These are phyloP conservation scores for Sarcophaga rosellei DNA, from an alignment of 2,888 invertebrate species.

Conservation along the genomic window DNA sequence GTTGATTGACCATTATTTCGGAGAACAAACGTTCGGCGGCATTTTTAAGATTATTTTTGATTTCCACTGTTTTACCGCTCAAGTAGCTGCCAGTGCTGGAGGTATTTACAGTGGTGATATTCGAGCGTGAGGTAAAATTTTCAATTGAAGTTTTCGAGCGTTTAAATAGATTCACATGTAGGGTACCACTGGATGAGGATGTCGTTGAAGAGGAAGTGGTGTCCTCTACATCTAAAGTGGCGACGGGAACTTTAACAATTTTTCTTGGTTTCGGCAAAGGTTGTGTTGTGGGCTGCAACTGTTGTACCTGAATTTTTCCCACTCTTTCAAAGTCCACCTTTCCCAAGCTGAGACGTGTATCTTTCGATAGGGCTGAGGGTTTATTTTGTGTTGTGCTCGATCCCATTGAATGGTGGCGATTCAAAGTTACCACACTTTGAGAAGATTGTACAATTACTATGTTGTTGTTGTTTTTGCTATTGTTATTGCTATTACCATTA, in stretches of 20 bases:
- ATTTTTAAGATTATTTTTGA: conserved; percentile 80
- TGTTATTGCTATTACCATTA: conserved; percentile 23
- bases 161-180: conserved; percentile 73
- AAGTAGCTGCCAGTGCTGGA: conserved; percentile 71
- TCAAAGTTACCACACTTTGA: conserved; percentile 71
- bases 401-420: conserved; percentile 75
- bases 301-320: conserved; percentile 66
- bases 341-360: conserved; percentile 77
- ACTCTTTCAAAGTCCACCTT: conserved; percentile 76
- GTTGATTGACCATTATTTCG: conserved; percentile 80
- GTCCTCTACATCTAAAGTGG: conserved; percentile 77
- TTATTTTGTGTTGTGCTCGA: conserved; percentile 67
- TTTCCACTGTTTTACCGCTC: conserved; percentile 77
- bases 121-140: conserved; percentile 71
- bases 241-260: conserved; percentile 77
- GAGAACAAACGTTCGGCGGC: conserved; percentile 81
- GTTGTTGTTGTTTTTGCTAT: conserved; percentile 48
- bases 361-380: conserved; percentile 72
- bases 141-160: conserved; percentile 79
- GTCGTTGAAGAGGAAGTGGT: conserved; percentile 45
- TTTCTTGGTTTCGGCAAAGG: conserved; percentile 77
- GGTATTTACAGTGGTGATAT: conserved; percentile 68
- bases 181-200: conserved; percentile 22
- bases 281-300: conserved; percentile 74
- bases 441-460: conserved; percentile 71